Conservation (phyloP, 2,888 invertebrate species). For the Chymomyza fuscimana region DNA sequence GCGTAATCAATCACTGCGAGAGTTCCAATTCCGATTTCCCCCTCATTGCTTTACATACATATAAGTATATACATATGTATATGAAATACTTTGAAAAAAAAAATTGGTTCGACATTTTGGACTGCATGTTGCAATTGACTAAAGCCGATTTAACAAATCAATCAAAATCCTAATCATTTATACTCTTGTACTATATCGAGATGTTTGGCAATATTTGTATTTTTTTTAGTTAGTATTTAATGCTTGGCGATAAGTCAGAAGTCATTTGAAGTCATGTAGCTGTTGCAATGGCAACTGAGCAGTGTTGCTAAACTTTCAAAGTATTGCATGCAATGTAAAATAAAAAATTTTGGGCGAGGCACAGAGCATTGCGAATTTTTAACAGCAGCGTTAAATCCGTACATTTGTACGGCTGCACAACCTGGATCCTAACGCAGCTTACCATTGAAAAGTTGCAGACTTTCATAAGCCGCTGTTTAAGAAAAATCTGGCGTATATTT, state of each 20-base stretch:
- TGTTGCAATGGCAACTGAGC: too few species aligned
- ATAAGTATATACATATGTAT: not conserved
- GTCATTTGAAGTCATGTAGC: not conserved
- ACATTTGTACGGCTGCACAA: too few species aligned
- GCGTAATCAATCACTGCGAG: conserved; percentile 59
- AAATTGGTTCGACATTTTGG: not conserved
- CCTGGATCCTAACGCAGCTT: too few species aligned
- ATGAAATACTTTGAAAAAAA: not conserved
- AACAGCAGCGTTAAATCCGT: too few species aligned
- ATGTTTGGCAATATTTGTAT: not conserved
- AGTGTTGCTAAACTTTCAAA: too few species aligned
- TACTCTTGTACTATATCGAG: not conserved
- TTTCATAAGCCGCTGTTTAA: too few species aligned
- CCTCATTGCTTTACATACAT: not conserved
- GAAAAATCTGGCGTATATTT: too few species aligned
- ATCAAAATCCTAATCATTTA: not conserved
- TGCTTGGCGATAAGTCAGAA: not conserved
- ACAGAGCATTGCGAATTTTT: too few species aligned
- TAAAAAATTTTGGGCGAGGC: too few species aligned
- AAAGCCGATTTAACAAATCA: conserved; percentile 2
- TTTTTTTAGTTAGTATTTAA: not conserved
- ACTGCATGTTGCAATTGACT: not conserved
- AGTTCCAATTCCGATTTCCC: conserved; percentile 55
- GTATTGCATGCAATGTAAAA: too few species aligned
- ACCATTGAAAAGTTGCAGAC: too few species aligned